phyloP scores from a whole-genome alignment of 2,797 vertebrate genomes.

The Clarias pachynema region DNA sequence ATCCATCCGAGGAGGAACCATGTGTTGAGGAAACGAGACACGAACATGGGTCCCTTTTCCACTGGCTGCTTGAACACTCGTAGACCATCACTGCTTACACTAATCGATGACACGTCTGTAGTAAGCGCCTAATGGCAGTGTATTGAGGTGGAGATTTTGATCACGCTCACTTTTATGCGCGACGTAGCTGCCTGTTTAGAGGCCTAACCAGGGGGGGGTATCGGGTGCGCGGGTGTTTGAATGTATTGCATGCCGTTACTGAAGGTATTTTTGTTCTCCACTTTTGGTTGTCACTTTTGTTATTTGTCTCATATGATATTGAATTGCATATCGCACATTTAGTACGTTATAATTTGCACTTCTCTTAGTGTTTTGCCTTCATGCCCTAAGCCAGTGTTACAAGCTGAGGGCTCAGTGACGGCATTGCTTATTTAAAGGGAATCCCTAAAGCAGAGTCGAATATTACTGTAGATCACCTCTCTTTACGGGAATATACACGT shows the following conservation, averaged over 20 bases:
- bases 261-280: conserved; percentile 46
- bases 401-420: conserved; percentile 45
- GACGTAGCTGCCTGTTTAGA: conserved; percentile 50
- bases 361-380: conserved; percentile 48
- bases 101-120: conserved; percentile 27
- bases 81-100: conserved; percentile 67
- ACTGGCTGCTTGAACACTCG: conserved; percentile 88
- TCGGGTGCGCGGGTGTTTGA: conserved; percentile 61
- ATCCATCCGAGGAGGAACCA: conserved; percentile 63
- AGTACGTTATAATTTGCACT: conserved; percentile 46
- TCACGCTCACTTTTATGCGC: conserved; percentile 49
- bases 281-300: conserved; percentile 45
- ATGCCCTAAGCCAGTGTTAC: conserved; percentile 40
- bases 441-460: conserved; percentile 68
- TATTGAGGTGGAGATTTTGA: conserved; percentile 33
- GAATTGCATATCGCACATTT: conserved; percentile 64
- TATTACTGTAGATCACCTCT: conserved; percentile 66
- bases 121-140: conserved; percentile 19
- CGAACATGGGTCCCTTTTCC: conserved; percentile 76
- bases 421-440: conserved; percentile 67
- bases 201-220: conserved; percentile 50
- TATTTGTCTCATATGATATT: conserved; percentile 56
- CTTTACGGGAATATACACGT: conserved; percentile 69
- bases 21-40: conserved; percentile 50
- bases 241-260: conserved; percentile 62